Evolutionary conservation across 2,888 invertebrate species (phyloP).

Genomic region (Pterobdella sp.): DNA sequence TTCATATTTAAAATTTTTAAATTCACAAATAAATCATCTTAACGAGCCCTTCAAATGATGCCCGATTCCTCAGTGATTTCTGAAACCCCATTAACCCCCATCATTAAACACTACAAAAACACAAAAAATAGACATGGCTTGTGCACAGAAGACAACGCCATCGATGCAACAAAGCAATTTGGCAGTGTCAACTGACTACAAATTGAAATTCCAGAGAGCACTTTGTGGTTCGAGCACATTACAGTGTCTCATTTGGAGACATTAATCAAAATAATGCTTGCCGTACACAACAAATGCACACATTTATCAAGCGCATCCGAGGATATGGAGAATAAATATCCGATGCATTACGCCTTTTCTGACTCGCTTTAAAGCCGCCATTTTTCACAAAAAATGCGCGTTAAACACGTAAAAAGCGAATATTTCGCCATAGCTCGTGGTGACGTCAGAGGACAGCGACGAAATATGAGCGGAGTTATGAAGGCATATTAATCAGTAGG

Average conservation of each 20-base stretch:
- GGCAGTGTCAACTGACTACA: too few relatives aligned
- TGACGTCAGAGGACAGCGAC: background rate
- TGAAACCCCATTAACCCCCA: background rate
- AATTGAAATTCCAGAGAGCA: background rate
- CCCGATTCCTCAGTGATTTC: too few relatives aligned
- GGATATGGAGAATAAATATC: background rate
- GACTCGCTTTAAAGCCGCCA: background rate
- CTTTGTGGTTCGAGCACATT: background rate
- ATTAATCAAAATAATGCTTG: constrained; percentile 8
- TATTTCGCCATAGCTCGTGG: background rate
- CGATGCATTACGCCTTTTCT: background rate
- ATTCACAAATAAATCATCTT: too few relatives aligned
- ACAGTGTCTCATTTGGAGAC: background rate
- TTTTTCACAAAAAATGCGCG: background rate
- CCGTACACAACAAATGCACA: background rate
- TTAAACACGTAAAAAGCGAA: background rate
- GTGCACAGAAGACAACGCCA: too few relatives aligned
- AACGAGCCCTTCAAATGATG: too few relatives aligned
- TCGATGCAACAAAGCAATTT: too few relatives aligned
- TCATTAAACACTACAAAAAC: background rate
- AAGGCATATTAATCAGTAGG: constrained; percentile 4
- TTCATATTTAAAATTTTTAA: too few relatives aligned
- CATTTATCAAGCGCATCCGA: background rate
- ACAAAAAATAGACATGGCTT: too few relatives aligned
- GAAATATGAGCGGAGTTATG: background rate